phyloP scores from a whole-genome alignment of 2,888 invertebrate species.

The Agrochola macilenta region DNA sequence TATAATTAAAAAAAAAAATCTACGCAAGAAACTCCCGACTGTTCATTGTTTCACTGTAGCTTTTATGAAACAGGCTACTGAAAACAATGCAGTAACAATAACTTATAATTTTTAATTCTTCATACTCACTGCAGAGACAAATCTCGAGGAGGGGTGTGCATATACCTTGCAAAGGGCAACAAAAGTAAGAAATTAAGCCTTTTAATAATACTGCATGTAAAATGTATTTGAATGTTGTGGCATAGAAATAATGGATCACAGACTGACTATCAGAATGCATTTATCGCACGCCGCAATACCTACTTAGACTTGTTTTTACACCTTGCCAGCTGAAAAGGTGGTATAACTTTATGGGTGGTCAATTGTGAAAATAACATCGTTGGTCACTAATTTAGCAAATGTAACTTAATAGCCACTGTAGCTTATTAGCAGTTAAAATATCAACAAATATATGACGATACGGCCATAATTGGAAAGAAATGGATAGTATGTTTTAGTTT shows the following conservation, averaged over 20 bases:
- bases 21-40: neutral
- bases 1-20: neutral
- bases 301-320: neutral
- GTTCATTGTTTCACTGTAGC: neutral
- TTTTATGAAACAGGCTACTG: too few species aligned
- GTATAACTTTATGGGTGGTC: neutral
- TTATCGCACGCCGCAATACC: slow-evolving; percentile 4
- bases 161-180: slow-evolving; percentile 26
- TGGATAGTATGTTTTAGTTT: neutral
- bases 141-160: slow-evolving; percentile 17
- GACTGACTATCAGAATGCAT: slow-evolving; percentile 25
- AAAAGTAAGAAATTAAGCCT: slow-evolving; percentile 36
- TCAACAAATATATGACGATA: neutral
- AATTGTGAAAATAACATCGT: neutral
- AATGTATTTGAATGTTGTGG: slow-evolving; percentile 37
- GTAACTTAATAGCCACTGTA: too few species aligned
- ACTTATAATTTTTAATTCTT: slow-evolving; percentile 10
- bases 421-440: neutral
- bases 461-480: neutral
- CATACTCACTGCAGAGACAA: slow-evolving; percentile 24
- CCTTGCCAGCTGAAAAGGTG: neutral
- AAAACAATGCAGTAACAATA: neutral
- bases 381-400: neutral
- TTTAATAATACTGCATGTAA: slow-evolving; percentile 38
- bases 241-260: slow-evolving; percentile 29